A percentile compares a stretch with the other conserved stretches of the same genome.
These are phyloP conservation scores for Ivindomyrus marchei DNA, from an alignment of 2,113 vertebrate genomes.

Conservation along the genomic window DNA sequence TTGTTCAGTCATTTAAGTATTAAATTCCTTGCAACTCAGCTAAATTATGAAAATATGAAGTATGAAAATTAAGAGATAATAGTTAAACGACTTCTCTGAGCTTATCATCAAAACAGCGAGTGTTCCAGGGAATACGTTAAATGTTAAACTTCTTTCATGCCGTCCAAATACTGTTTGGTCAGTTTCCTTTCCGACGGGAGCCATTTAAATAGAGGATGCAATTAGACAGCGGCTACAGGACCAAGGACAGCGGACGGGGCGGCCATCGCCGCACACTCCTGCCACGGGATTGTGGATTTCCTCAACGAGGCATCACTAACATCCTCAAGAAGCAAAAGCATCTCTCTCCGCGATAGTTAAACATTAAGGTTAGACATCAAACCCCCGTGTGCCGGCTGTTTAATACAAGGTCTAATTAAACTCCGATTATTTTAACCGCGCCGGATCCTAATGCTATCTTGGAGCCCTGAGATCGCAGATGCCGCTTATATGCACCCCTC, in stretches of 20 bases:
- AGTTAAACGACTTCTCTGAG: background rate
- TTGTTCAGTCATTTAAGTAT: background rate
- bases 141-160: background rate
- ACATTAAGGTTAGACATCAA: background rate
- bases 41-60: background rate
- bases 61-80: background rate
- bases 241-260: slow-evolving; percentile 59
- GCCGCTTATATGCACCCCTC: background rate
- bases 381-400: background rate
- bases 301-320: background rate
- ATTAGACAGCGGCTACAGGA: slow-evolving; percentile 46
- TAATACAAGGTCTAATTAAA: background rate
- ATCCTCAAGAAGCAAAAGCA: background rate
- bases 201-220: background rate
- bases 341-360: background rate
- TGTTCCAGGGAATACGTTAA: background rate
- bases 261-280: background rate
- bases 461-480: background rate
- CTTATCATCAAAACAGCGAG: background rate
- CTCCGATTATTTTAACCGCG: background rate
- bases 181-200: background rate
- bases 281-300: background rate
- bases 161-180: background rate
- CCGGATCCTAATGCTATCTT: background rate
- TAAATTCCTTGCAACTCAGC: background rate